Base-by-base conservation (phyloP, 2,797 vertebrate genomes). In the Buceros bicornis region DNA sequence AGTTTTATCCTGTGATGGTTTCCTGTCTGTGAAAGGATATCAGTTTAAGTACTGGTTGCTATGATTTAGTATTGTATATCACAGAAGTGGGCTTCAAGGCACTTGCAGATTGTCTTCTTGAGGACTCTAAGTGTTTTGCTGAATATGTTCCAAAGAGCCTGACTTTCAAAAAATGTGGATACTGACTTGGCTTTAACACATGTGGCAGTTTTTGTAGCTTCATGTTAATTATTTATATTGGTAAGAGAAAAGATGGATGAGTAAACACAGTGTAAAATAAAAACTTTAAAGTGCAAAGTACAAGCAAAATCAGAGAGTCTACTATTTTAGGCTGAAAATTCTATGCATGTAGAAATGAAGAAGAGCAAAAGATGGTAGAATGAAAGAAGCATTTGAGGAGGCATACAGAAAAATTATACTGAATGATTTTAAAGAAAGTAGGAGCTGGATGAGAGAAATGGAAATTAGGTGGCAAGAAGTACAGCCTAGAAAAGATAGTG, bases 21-120 rank as follows among this genome's bases (percentile, higher is more conserved):
- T 96, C 95, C 95, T 96, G 94, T 86, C 95, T 95, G 65, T 93
- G 82, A 92, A 93, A 85, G 84, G 50, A 78, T 96, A 96, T 96
- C 82, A 94, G 61, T 92, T 92, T 89, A 93, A 96, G 94, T 77
- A 89, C 85, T 86, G 40, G 50, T 90, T 90, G 62, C 91, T 86
- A 24, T 81, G 91, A 91, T 95, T 95, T 96, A 87, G 69, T 81
- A n/a, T 76, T 93, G 65, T 56, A 19, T 91, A 76, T 62, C 87
- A 33, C 64, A 95, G 64, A 82, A 95, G 12, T 76, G 66, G 61
- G n/a, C 58, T 96, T 90, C 92, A 79, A 95, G 87, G 35, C 79
- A n/a, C 69, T 95, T 85, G 19, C 37, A 91, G 50, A 94, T 89
- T 92, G 61, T 85, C 42, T 96, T 80, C 92, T 91, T 91, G 79